Conservation (phyloP, 2,888 invertebrate genomes). For the Aquatica leii region DNA sequence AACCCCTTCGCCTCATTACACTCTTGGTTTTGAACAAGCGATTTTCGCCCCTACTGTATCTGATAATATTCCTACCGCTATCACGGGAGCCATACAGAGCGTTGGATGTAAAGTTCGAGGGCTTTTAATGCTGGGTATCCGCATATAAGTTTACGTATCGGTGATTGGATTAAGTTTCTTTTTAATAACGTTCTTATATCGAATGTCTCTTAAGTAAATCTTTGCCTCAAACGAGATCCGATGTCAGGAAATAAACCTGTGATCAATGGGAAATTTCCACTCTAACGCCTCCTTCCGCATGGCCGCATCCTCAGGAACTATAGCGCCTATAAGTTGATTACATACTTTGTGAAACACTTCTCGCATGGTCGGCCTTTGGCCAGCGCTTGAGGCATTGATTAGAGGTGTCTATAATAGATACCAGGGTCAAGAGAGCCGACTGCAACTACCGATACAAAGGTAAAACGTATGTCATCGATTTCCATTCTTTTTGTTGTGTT, state of each 20-base stretch:
- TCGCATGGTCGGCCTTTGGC: conserved; percentile 55
- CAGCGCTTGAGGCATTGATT: conserved; percentile 47
- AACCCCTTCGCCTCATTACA: conserved; percentile 60
- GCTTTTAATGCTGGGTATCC: conserved; percentile 14
- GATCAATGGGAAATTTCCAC: conserved; percentile 57
- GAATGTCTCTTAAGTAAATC: conserved; percentile 27
- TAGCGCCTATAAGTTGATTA: conserved; percentile 57
- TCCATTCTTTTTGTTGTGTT: conserved; percentile 12
- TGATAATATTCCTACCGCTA: conserved; percentile 51
- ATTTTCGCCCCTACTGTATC: conserved; percentile 58
- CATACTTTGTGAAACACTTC: conserved; percentile 58
- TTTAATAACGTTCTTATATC: conserved; percentile 15
- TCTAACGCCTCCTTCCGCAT: conserved; percentile 57
- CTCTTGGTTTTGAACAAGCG: conserved; percentile 57
- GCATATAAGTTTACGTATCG: background rate
- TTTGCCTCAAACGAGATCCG: conserved; percentile 38
- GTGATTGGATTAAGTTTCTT: conserved; percentile 14
- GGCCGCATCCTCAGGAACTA: conserved; percentile 58
- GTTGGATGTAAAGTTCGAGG: conserved; percentile 21
- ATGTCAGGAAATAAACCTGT: conserved; percentile 50
- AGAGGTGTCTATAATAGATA: conserved; percentile 38
- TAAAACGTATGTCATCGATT: conserved; percentile 22
- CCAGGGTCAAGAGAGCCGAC: conserved; percentile 34
- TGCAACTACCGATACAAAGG: conserved; percentile 26
- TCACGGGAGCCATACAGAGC: conserved; percentile 21